These are phyloP conservation scores for Gallinago undulata DNA, from an alignment of 2,113 vertebrate genomes.

Conservation along the genomic window DNA sequence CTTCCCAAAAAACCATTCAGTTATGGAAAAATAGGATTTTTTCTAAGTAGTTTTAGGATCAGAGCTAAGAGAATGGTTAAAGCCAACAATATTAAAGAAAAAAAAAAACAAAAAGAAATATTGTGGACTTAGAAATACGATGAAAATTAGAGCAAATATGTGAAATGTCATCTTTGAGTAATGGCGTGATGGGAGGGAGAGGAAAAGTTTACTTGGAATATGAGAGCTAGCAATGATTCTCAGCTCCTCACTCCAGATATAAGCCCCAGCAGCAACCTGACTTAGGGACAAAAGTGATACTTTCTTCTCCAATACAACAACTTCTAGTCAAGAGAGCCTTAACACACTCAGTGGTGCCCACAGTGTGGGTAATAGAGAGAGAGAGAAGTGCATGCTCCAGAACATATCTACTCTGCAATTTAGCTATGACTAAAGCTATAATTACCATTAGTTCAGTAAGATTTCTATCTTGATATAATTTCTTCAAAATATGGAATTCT, in stretches of 20 bases:
- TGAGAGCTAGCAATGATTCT: neutral
- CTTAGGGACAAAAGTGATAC: neutral
- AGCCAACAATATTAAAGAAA: neutral
- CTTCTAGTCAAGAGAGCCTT: neutral
- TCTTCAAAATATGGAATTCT: neutral
- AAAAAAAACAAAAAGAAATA: neutral
- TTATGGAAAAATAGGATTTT: neutral
- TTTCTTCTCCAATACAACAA: neutral
- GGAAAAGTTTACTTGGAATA: neutral
- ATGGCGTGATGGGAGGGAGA: neutral
- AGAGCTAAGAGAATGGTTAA: neutral
- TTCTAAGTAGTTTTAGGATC: neutral
- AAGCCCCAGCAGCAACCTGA: neutral
- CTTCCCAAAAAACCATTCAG: neutral
- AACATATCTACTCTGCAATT: neutral
- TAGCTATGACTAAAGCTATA: neutral
- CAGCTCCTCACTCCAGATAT: neutral
- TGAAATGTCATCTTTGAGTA: neutral
- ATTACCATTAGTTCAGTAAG: neutral
- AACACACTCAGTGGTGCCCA: accelerated
- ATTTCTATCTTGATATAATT: neutral
- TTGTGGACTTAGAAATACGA: neutral
- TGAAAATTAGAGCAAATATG: neutral
- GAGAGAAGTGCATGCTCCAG: neutral
- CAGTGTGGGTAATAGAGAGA: neutral